Conservation (phyloP, 2,888 invertebrate genomes). For the Dusona sp. region DNA sequence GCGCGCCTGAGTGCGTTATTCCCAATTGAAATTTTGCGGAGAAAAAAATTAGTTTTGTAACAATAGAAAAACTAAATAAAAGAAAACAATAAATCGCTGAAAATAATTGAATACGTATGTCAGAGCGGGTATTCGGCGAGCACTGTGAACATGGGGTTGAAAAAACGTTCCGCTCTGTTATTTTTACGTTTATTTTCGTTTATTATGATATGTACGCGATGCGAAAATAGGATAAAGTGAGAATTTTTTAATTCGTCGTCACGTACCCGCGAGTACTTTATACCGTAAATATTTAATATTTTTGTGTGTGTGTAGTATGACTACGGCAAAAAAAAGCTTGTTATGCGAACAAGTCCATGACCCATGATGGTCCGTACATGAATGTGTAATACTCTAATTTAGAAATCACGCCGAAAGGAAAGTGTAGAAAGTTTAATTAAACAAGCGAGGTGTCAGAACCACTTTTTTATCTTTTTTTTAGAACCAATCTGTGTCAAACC, state of each 20-base stretch:
- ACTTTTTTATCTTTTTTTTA: constrained; percentile 36
- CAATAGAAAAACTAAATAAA: not conserved
- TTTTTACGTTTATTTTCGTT: not conserved
- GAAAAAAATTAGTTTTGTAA: not conserved
- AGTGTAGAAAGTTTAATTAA: constrained; percentile 44
- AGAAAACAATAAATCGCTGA: not conserved
- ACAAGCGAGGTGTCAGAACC: constrained; percentile 40
- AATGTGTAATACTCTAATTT: constrained; percentile 58
- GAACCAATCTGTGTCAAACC: constrained; percentile 16
- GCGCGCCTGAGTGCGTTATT: constrained; percentile 25
- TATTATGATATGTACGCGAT: not conserved
- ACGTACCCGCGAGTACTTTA: constrained; percentile 30
- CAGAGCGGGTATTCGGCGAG: not conserved
- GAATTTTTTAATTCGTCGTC: constrained; percentile 46
- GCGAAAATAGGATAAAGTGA: constrained; percentile 1
- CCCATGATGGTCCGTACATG: constrained; percentile 22
- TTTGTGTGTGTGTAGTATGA: constrained; percentile 33
- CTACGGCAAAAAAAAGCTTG: constrained; percentile 32
- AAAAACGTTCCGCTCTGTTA: constrained; percentile 9
- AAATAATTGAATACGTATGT: not conserved
- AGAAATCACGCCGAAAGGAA: not conserved
- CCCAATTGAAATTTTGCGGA: constrained; percentile 26
- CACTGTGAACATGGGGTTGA: not conserved
- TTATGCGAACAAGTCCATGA: constrained; percentile 44
- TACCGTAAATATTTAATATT: constrained; percentile 51